Evolutionary conservation across 2,113 vertebrate species (phyloP).

Genomic region (Ictalurus furcatus): DNA sequence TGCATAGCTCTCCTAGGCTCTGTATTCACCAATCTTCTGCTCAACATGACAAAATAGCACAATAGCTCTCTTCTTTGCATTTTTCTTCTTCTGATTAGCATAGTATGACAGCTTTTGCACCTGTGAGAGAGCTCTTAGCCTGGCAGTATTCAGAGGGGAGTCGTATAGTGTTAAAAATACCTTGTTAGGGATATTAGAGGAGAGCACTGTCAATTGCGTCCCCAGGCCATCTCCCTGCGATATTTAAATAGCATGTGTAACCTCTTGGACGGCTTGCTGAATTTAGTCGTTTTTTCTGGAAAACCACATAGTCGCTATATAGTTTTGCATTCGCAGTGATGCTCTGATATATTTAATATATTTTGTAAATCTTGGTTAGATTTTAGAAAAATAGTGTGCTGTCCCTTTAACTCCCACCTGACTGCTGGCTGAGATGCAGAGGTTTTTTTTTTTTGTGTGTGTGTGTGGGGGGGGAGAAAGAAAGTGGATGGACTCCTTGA

Average conservation of each 20-base stretch:
- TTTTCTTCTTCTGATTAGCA: conserved; percentile 42
- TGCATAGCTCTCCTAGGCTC: background rate
- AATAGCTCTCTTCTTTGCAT: background rate
- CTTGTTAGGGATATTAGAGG: conserved; percentile 59
- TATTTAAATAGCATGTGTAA: conserved; percentile 59
- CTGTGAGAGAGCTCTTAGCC: conserved; percentile 54
- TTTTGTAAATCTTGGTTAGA: background rate
- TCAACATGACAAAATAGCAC: background rate
- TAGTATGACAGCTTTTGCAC: conserved; percentile 60
- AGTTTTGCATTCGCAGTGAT: too few species aligned
- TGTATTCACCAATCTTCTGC: conserved; percentile 6
- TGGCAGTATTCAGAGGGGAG: conserved; percentile 59
- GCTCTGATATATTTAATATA: background rate
- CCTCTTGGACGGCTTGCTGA: conserved; percentile 1
- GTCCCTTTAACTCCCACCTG: background rate
- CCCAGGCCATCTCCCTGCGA: conserved; percentile 55
- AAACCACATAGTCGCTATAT: background rate
- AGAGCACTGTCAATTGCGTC: conserved; percentile 59
- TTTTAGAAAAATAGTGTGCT: background rate
- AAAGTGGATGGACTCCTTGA: conserved; percentile 37
- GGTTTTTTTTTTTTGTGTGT: background rate
- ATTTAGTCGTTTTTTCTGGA: background rate
- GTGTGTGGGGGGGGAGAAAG: background rate
- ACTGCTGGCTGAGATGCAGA: background rate
- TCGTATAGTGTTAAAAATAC: conserved; percentile 68